Conservation (phyloP, 2,888 invertebrate genomes). For the Brenthis daphne region DNA sequence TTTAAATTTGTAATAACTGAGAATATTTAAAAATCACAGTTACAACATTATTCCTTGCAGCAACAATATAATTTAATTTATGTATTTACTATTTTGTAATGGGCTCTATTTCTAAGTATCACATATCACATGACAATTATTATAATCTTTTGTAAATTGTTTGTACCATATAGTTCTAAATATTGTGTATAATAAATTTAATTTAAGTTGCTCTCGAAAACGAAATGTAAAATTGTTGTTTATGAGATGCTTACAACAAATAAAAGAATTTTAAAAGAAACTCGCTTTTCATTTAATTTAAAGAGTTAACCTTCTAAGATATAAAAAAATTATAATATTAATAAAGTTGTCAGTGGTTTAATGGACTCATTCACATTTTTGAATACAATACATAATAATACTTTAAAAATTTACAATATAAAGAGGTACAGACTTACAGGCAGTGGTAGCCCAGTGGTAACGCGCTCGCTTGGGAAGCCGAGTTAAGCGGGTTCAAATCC, state of each 20-base stretch:
- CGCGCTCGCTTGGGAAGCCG: too few relatives aligned
- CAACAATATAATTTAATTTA: not conserved
- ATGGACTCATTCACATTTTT: too few relatives aligned
- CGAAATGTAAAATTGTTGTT: conserved; percentile 58
- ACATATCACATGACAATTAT: conserved; percentile 74
- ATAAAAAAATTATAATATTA: too few relatives aligned
- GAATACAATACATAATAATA: too few relatives aligned
- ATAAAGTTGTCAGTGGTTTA: too few relatives aligned
- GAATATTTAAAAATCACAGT: not conserved
- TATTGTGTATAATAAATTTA: conserved; percentile 61
- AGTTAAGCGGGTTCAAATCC: too few relatives aligned
- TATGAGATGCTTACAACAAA: conserved; percentile 51
- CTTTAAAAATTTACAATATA: too few relatives aligned
- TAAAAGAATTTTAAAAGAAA: conserved; percentile 55
- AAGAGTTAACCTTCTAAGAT: too few relatives aligned
- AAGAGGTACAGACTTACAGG: too few relatives aligned
- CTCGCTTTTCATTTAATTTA: conserved; percentile 27
- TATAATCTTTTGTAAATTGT: conserved; percentile 63
- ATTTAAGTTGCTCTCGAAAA: conserved; percentile 60
- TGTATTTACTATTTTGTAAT: conserved; percentile 4
- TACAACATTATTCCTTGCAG: not conserved
- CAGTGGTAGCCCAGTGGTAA: too few relatives aligned
- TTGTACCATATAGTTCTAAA: conserved; percentile 76
- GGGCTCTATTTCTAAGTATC: conserved; percentile 48
- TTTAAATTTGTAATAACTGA: not conserved